These are phyloP conservation scores for Nemotelus pantherinus DNA, from an alignment of 2,888 invertebrate genomes.

Conservation along the genomic window DNA sequence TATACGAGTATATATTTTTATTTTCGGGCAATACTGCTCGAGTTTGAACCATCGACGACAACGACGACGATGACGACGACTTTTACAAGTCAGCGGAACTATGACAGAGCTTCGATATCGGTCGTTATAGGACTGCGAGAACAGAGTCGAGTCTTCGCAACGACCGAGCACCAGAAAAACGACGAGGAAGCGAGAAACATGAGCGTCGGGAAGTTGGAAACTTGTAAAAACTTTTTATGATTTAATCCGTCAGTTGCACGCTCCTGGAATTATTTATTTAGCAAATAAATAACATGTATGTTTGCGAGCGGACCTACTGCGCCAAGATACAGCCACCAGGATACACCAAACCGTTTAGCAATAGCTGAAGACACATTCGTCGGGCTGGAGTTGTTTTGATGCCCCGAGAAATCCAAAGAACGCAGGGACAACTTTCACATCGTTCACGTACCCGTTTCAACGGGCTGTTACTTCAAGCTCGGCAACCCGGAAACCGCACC, in stretches of 20 bases:
- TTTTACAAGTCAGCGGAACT: too few relatives aligned
- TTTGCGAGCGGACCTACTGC: background rate
- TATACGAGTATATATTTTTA: slow-evolving; percentile 24
- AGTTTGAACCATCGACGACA: too few relatives aligned
- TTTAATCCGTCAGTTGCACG: slow-evolving; percentile 41
- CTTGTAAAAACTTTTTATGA: slow-evolving; percentile 39
- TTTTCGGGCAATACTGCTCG: background rate
- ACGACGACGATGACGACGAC: too few relatives aligned
- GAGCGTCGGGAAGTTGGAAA: slow-evolving; percentile 11
- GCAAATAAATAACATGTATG: slow-evolving; percentile 42
- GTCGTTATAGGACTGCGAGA: too few relatives aligned
- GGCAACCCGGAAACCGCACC: slow-evolving; percentile 19
- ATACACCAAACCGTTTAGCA: background rate
- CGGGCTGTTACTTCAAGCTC: background rate
- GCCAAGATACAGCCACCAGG: too few relatives aligned
- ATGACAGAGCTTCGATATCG: too few relatives aligned
- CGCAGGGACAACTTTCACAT: slow-evolving; percentile 6
- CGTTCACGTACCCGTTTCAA: background rate
- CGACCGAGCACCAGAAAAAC: too few relatives aligned
- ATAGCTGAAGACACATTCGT: background rate
- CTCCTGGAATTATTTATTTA: slow-evolving; percentile 38
- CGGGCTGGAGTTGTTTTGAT: background rate
- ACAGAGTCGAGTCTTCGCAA: too few relatives aligned
- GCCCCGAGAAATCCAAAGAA: background rate
- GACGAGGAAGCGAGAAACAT: background rate